Percentiles rank a stretch among this genome's conserved stretches.
These are phyloP conservation scores for Huso huso DNA, from an alignment of 2,797 vertebrate species.

Conservation along the genomic window DNA sequence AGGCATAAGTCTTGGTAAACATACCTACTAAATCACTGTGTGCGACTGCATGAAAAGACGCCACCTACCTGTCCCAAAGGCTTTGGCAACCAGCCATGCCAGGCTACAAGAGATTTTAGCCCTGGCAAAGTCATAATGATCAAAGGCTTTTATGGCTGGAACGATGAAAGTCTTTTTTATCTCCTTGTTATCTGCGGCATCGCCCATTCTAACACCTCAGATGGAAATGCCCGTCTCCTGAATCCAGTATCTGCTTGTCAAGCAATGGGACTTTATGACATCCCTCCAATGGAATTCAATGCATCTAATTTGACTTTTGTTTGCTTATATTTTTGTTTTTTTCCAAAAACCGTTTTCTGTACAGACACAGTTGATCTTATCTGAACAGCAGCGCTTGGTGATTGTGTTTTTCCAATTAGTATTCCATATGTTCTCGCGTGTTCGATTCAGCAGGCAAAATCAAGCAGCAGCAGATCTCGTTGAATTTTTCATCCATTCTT, in stretches of 20 bases:
- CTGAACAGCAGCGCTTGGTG: too few species aligned
- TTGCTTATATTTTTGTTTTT: neutral
- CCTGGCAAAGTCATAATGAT: conserved; percentile 89
- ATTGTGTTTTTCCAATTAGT: neutral
- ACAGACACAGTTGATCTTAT: too few species aligned
- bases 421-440: conserved; percentile 21
- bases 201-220: conserved; percentile 69
- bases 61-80: conserved; percentile 89
- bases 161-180: conserved; percentile 75
- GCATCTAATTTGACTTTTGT: conserved; percentile 28
- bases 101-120: conserved; percentile 91
- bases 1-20: neutral
- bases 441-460: conserved; percentile 25
- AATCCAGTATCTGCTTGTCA: conserved; percentile 23
- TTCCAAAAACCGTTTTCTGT: too few species aligned
- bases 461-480: conserved; percentile 33
- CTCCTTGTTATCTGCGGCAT: conserved; percentile 71
- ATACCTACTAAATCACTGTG: neutral
- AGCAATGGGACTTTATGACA: conserved; percentile 39
- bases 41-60: conserved; percentile 24
- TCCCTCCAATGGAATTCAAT: conserved; percentile 46
- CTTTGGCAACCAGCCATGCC: conserved; percentile 90
- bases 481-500: conserved; percentile 53
- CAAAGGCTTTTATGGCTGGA: conserved; percentile 84
- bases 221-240: conserved; percentile 22